A percentile compares a stretch with the other conserved stretches of the same genome.
Evolutionary conservation across 2,888 invertebrate genomes (phyloP).

Genomic region (Odontothrips loti): DNA sequence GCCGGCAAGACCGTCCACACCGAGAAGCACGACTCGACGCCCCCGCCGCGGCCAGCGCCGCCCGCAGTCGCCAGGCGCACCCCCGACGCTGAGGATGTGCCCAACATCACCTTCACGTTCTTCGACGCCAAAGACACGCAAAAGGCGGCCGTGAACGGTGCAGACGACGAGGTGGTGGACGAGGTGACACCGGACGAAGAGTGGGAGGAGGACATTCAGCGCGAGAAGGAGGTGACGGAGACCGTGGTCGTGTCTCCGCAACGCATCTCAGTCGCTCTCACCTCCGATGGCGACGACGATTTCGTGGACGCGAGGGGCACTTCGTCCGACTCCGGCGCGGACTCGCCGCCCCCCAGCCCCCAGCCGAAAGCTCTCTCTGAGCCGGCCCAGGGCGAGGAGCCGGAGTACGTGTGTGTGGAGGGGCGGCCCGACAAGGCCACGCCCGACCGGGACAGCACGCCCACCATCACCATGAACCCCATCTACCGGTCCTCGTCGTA

Average conservation of each 20-base stretch:
- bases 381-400: background rate
- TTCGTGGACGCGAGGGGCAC: background rate
- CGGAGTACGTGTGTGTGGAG: background rate
- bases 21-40: background rate
- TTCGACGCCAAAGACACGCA: background rate
- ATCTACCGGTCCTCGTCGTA: conserved; percentile 18
- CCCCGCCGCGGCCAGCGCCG: background rate
- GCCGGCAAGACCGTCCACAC: background rate
- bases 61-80: background rate
- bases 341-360: background rate
- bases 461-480: background rate
- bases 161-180: background rate
- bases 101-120: conserved; percentile 5
- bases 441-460: background rate
- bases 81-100: background rate
- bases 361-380: background rate
- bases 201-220: background rate
- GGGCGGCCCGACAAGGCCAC: background rate
- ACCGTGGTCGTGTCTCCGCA: background rate
- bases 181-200: background rate
- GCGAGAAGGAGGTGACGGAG: conserved; percentile 7
- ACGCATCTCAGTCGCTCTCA: background rate
- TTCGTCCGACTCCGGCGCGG: background rate
- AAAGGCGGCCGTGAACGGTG: background rate
- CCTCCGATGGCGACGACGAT: background rate